Evolutionary conservation across 1,140 invertebrate genomes (phyloP).

Genomic region (Drosophila trapezifrons): DNA sequence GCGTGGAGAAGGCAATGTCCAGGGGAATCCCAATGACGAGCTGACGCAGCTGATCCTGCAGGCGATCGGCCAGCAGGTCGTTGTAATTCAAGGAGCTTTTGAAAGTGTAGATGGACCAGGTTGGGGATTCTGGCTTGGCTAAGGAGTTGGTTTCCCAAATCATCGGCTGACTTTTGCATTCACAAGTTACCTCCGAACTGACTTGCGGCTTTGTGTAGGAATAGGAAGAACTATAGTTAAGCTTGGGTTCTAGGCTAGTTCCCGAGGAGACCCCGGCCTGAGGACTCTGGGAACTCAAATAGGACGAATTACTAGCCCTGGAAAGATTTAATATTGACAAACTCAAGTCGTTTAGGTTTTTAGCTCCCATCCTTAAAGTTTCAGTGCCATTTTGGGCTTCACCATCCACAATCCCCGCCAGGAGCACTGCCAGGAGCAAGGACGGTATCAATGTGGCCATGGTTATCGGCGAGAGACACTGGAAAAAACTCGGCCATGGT

Average conservation of each 20-base stretch:
- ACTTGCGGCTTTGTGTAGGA: neutral
- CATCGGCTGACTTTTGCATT: neutral
- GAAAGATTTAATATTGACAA: neutral
- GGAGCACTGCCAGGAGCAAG: neutral
- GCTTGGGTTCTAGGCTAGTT: neutral
- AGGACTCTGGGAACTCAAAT: neutral
- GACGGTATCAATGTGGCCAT: slow-evolving; percentile 20
- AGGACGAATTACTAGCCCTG: neutral
- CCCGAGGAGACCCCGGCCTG: neutral
- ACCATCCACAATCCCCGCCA: neutral
- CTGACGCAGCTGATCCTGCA: slow-evolving; percentile 36
- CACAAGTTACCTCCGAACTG: neutral
- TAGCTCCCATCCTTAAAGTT: no score
- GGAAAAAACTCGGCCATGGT: neutral
- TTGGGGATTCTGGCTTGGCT: no score
- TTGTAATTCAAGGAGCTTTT: neutral
- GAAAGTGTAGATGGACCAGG: neutral
- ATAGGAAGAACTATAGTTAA: no score
- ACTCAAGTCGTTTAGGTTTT: neutral
- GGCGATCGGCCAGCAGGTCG: neutral
- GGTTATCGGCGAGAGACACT: slow-evolving; percentile 4
- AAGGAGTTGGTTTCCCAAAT: no score
- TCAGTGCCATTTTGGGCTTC: neutral
- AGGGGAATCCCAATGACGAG: slow-evolving; percentile 18
- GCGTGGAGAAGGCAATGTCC: slow-evolving; percentile 28